Base-by-base conservation (phyloP, 2,797 vertebrate genomes). In the Halcyon chelicuti region DNA sequence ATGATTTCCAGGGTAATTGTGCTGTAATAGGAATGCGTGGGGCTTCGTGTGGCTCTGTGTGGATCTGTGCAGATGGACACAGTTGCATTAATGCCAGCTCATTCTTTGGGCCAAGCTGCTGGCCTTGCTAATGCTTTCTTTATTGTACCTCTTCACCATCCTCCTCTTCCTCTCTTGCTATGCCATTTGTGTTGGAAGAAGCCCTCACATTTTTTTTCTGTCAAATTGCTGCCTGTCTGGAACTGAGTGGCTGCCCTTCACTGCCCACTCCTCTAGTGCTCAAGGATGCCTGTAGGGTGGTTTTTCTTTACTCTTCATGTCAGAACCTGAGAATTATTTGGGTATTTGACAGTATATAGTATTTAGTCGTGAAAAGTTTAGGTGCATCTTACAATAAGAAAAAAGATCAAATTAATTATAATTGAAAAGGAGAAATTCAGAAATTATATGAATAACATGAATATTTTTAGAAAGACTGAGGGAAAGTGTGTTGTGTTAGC, bases 151-250 rank as follows among this genome's bases (percentile, higher is more conserved):
- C 60, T 40, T 91, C 88, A 42, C 37, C 23, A 54, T 44, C 31
- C 14, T 86, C 33, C 25, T 81, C n/a, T 71, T 84, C 85, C 78
- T 60, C 29, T 72, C 44, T 25, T 40, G 16, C 58, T 49, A 1
- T 54, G 31, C 46, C 6, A 2, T 46, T 65, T 44, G 6, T 81
- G 28, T 91, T 28, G 26, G 47, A 67, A 57, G 46, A 82, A 29
- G 20, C 46, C 35, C 15, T 63, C 0, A 0, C 52, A 26, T 79
- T 58, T 7, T n/a, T 92, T 60, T 90, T 33, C 18, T 42, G 18
- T 70, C 22, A 0, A 1, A 13, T 60, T 54, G 21, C 62, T 86
- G 18, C 4, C 0, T 47, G 1, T 40, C 26, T 61, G 42, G 49
- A 39, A 7, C 47, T 21, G 54, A 18, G 37, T 12, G 22, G 8